Evolutionary conservation across 2,888 invertebrate genomes (phyloP).

Genomic region (Bombyx huttoni): DNA sequence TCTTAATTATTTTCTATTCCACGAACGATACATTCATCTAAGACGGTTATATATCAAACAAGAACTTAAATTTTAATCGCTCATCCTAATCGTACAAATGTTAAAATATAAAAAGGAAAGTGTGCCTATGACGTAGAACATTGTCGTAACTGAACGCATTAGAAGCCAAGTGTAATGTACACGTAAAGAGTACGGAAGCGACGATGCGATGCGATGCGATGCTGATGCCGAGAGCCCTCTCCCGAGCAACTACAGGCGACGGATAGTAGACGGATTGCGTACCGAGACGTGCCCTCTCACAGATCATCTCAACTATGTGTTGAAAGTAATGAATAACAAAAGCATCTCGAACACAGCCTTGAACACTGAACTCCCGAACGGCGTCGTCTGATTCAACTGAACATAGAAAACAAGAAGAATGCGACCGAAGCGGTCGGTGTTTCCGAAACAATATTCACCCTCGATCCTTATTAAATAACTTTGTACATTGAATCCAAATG

Average conservation of each 20-base stretch:
- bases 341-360: slow-evolving; percentile 65
- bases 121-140: slow-evolving; percentile 41
- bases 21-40: slow-evolving; percentile 51
- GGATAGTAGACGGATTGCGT: slow-evolving; percentile 67
- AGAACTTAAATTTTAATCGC: slow-evolving; percentile 31
- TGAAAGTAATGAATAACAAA: slow-evolving; percentile 41
- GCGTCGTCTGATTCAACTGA: slow-evolving; percentile 36
- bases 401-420: slow-evolving; percentile 45
- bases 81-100: slow-evolving; percentile 52
- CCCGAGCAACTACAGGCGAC: slow-evolving; percentile 51
- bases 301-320: slow-evolving; percentile 40
- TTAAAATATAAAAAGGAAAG: slow-evolving; percentile 36
- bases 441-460: slow-evolving; percentile 47
- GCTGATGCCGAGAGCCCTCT: slow-evolving; percentile 18
- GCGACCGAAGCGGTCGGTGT: slow-evolving; percentile 45
- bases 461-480: slow-evolving; percentile 71
- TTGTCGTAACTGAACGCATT: slow-evolving; percentile 50
- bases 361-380: slow-evolving; percentile 44
- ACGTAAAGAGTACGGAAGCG: slow-evolving; percentile 49
- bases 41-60: slow-evolving; percentile 31
- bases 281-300: slow-evolving; percentile 66
- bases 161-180: slow-evolving; percentile 64
- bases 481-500: slow-evolving; percentile 73
- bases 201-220: slow-evolving; percentile 30
- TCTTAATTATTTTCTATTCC: slow-evolving; percentile 52